These are phyloP conservation scores for Aphidius colemani DNA, from an alignment of 2,888 invertebrate genomes.

Conservation along the genomic window DNA sequence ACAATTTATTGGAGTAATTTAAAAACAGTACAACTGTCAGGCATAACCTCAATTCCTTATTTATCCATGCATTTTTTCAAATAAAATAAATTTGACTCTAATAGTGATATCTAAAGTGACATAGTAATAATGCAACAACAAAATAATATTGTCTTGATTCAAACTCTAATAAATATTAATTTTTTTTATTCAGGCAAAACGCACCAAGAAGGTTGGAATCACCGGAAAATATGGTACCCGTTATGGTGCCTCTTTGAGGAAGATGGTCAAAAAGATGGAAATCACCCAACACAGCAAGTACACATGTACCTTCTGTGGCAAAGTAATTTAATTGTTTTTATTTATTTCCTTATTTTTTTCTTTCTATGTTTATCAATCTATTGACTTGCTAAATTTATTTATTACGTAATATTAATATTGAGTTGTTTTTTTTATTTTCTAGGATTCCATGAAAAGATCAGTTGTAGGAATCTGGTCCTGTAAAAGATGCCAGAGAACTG, in stretches of 20 bases:
- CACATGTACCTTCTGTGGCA: constrained; percentile 99
- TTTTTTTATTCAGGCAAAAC: constrained; percentile 79
- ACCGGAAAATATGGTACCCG: constrained; percentile 99
- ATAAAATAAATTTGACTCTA: constrained; percentile 43
- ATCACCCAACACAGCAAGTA: constrained; percentile 99
- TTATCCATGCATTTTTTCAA: constrained; percentile 23
- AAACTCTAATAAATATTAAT: neutral
- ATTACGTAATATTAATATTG: neutral
- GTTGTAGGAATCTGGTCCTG: constrained; percentile 99
- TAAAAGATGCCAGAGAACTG: constrained; percentile 94
- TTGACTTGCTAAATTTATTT: too few relatives aligned
- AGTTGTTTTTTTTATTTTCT: constrained; percentile 29
- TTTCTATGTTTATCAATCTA: too few relatives aligned
- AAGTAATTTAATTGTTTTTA: constrained; percentile 68
- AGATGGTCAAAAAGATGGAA: constrained; percentile 99
- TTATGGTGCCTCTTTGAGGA: constrained; percentile 98
- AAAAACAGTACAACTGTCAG: too few relatives aligned
- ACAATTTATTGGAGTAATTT: too few relatives aligned
- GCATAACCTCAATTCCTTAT: too few relatives aligned
- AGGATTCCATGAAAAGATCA: constrained; percentile 98
- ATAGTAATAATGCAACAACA: too few relatives aligned
- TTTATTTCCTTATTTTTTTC: too few relatives aligned
- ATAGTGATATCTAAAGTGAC: constrained; percentile 25
- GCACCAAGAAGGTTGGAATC: constrained; percentile 99
- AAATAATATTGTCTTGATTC: too few relatives aligned